phyloP scores from a whole-genome alignment of 2,797 vertebrate species.

The Pseudotriccus pelzelni region DNA sequence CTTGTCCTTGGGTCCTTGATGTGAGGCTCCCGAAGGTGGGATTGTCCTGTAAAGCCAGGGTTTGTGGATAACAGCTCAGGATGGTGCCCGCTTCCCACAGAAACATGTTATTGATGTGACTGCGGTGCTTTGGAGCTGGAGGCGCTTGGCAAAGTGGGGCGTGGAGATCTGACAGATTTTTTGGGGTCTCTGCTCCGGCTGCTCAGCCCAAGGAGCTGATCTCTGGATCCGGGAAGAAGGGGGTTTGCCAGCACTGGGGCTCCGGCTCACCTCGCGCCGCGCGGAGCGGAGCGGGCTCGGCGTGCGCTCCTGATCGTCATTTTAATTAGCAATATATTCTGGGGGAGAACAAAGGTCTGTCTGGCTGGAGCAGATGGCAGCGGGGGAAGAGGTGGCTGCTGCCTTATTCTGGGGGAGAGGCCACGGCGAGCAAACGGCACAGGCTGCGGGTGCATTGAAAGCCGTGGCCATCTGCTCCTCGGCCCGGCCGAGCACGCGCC shows the following conservation, averaged over 20 bases:
- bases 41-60: not conserved
- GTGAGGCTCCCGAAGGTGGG: not conserved
- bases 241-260: fast-evolving
- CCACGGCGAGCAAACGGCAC: not conserved
- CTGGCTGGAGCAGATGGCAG: slow-evolving; percentile 75
- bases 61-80: not conserved
- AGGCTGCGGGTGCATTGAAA: slow-evolving; percentile 69
- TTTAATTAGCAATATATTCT: slow-evolving; percentile 74
- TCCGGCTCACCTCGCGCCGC: not conserved
- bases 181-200: fast-evolving
- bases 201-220: not conserved
- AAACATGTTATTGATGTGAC: fast-evolving
- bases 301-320: not conserved
- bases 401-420: slow-evolving; percentile 41
- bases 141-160: fast-evolving
- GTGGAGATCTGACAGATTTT: fast-evolving
- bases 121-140: not conserved
- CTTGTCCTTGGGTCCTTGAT: fast-evolving
- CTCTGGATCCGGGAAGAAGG: fast-evolving
- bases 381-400: slow-evolving; percentile 11
- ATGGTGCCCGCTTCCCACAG: fast-evolving
- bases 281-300: not conserved
- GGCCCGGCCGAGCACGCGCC: slow-evolving; percentile 38
- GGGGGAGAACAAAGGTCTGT: slow-evolving; percentile 57
- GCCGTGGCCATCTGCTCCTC: slow-evolving; percentile 73